Base-by-base conservation (phyloP, 2,888 invertebrate species). In the Cheilosia grossa region DNA sequence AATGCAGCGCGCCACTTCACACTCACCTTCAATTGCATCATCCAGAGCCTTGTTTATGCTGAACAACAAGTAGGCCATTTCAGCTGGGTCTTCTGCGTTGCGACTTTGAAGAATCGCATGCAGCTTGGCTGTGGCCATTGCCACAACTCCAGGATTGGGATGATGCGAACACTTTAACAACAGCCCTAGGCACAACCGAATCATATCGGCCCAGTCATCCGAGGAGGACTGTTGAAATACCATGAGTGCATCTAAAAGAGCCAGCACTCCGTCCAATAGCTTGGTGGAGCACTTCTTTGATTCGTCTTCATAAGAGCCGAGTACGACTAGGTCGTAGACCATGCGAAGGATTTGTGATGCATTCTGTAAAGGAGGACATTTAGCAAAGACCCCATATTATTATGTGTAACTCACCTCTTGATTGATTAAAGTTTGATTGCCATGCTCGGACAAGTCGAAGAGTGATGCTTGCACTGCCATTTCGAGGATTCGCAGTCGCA, bases 81-180 rank as follows among this genome's bases (percentile, higher is more conserved):
- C 94, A 17, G 93, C 92, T 4, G 93, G 92, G 87, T 93, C 93
- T 81, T 92, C 92, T 27, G 93, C 91, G 79, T 92, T 91, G 30
- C 94, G 92, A 86, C 93, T 93, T 88, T 94, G 94, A 5, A 94
- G 90, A 83, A 94, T 91, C 6, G 93, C 93, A 90, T 94, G 94
- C 2, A 94, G 90, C 87, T 94, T 93, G 2, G 94, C 94, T 0
- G 94, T 93, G 0, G 94, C 94, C 90, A 94, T 93, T 49, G 94
- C 94, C 87, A 94, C 94, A 70, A 94, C 91, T 87, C 94, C 92
- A 1, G 93, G 91, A 88, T 93, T 92, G 0, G 91, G 91, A 87
- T 92, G 91, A 87, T 92, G 91, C 0, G 93, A 92, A 87, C 93
- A 93, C 82, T 92, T 92, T 2, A 93, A 88, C 37, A 93, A 85